Evolutionary conservation across 2,888 invertebrate species (phyloP), one percentile per base, ranked within the genome.

Genomic region (Metellina segmentata): DNA sequence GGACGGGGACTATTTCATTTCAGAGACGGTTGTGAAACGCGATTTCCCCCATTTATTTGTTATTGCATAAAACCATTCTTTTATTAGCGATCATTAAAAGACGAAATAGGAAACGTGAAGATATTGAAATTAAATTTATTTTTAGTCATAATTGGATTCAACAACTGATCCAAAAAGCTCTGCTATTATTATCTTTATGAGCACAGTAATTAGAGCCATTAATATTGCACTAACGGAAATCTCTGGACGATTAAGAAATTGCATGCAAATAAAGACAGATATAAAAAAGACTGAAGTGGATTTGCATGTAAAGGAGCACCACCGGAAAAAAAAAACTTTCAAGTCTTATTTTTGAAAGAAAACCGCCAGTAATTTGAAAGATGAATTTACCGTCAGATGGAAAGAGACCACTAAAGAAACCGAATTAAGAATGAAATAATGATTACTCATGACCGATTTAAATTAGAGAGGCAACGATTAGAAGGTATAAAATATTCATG

Each of bases 111-210:
- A 51, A 78, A 79, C 11, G 20, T 16, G 71, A 90, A 79, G 70
- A 69, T 78, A 79, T 83, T 53, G 78, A 90, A 85, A 85, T 90
- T 90, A 78, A 90, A 90, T 90, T 85, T 79, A 85, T 85, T 90
- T 79, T 72, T 72, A 20, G 8, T 72, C 49, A 61, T 85, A 85
- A 85, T 90, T 79, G 51, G 72, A 69, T 90, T 90, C 79, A 79
- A 79, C 79, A 72, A 79, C 72, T 79, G 77, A 83, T 77, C 72
- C 53, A 34, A 53, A 19, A 83, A 72, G 51, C 53, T 70, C 7
- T 70, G 71, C 78, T 53, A 85, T 79, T 72, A 85, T 79, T 85
- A 90, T 85, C 85, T 85, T 83, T 78, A 70, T 89, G 79, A 72
- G 53, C 34, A 71, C n/a, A 72, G 85, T 85, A 85, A 90, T 90